phyloP scores from a whole-genome alignment of 2,888 invertebrate genomes.

The Archips xylosteana region DNA sequence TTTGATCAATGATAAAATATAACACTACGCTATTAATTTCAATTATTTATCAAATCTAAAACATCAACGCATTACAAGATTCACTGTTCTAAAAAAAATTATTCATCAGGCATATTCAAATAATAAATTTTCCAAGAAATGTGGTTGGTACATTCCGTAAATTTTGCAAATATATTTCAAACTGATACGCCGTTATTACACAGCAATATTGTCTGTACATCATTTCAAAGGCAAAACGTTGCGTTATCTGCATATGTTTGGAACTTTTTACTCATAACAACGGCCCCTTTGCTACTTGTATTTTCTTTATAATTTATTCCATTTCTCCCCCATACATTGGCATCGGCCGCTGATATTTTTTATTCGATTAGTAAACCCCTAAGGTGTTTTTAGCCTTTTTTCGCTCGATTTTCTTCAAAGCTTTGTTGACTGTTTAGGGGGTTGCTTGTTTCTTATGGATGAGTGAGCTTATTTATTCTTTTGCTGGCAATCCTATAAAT shows the following conservation, averaged over 20 bases:
- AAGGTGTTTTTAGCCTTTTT: slow-evolving; percentile 87
- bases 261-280: slow-evolving; percentile 78
- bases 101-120: background rate
- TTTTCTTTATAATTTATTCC: slow-evolving; percentile 86
- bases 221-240: slow-evolving; percentile 68
- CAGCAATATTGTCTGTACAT: slow-evolving; percentile 63
- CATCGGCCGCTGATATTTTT: slow-evolving; percentile 87
- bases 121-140: background rate
- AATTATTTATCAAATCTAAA: no score
- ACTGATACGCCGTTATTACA: slow-evolving; percentile 51
- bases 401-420: slow-evolving; percentile 86
- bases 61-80: background rate
- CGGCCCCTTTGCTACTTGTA: slow-evolving; percentile 81
- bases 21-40: no score
- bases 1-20: no score
- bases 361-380: slow-evolving; percentile 87
- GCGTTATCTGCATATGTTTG: slow-evolving; percentile 77
- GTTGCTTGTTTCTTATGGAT: slow-evolving; percentile 84
- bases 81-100: background rate
- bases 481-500: slow-evolving; percentile 45
- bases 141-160: background rate
- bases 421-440: slow-evolving; percentile 84
- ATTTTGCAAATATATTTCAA: slow-evolving; percentile 27
- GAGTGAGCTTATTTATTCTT: slow-evolving; percentile 81
- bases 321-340: slow-evolving; percentile 83